phyloP scores from a whole-genome alignment of 2,888 invertebrate species.

The Sabatieria punctata region DNA sequence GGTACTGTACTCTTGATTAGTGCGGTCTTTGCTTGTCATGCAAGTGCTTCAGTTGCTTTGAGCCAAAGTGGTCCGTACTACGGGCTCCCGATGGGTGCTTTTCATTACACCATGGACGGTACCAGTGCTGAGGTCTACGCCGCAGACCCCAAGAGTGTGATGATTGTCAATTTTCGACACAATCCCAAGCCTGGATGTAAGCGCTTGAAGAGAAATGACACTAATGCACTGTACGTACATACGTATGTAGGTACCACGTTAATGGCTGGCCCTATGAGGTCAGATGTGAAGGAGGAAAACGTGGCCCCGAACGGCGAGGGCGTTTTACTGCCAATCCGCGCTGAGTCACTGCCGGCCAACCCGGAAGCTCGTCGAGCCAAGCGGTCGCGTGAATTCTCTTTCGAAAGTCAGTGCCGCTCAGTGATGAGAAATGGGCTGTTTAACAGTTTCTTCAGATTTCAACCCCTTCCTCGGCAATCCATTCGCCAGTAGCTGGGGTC shows the following conservation, averaged over 20 bases:
- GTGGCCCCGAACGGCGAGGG: neutral
- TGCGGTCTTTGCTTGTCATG: too few species aligned
- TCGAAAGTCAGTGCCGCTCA: too few species aligned
- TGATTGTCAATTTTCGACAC: slow-evolving; percentile 18
- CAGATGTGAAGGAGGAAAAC: neutral
- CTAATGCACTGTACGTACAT: neutral
- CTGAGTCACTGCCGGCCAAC: too few species aligned
- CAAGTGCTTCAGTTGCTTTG: too few species aligned
- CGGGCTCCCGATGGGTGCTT: slow-evolving; percentile 18
- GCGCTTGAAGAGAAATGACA: neutral
- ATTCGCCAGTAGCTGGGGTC: too few species aligned
- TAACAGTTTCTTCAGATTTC: too few species aligned
- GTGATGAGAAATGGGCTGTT: too few species aligned
- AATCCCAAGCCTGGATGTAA: slow-evolving; percentile 13
- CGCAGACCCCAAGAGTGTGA: slow-evolving; percentile 16
- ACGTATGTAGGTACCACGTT: neutral
- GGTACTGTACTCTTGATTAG: too few species aligned
- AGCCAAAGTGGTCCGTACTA: slow-evolving; percentile 12
- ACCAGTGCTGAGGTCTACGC: slow-evolving; percentile 19
- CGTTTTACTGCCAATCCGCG: neutral
- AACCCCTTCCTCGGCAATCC: too few species aligned
- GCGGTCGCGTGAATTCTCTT: too few species aligned
- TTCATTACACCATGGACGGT: slow-evolving; percentile 15
- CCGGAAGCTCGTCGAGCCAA: too few species aligned
- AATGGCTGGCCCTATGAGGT: slow-evolving; percentile 15